Evolutionary conservation across 2,113 vertebrate species (phyloP).

Genomic region (Lepisosteus osseus): DNA sequence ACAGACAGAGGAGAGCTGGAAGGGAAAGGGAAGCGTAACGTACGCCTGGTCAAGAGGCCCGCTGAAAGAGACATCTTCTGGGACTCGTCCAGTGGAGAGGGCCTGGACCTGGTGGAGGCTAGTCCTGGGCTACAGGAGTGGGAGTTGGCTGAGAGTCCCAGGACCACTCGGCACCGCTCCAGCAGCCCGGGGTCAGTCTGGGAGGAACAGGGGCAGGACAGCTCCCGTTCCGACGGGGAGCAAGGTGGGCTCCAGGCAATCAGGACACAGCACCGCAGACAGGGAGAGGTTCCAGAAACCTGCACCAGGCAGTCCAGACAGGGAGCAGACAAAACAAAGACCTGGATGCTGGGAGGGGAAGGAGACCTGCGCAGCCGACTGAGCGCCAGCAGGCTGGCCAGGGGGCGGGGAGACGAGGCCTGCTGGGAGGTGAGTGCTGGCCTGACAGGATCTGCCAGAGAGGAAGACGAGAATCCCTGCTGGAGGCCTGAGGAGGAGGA

Average conservation of each 20-base stretch:
- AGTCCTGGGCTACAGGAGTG: slow-evolving; percentile 17
- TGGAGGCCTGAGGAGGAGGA: slow-evolving; percentile 6
- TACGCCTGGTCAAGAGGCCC: slow-evolving; percentile 48
- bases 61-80: slow-evolving; percentile 55
- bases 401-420: slow-evolving; percentile 28
- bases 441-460: not conserved
- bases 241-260: not conserved
- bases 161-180: not conserved
- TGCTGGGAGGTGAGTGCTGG: not conserved
- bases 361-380: not conserved
- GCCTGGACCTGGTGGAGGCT: slow-evolving; percentile 41
- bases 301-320: not conserved
- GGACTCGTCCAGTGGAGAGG: slow-evolving; percentile 64
- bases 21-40: slow-evolving; percentile 21
- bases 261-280: not conserved
- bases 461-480: slow-evolving; percentile 12
- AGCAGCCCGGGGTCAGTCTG: not conserved
- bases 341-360: slow-evolving; percentile 31
- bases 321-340: slow-evolving; percentile 1
- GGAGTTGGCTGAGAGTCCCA: slow-evolving; percentile 9
- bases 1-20: slow-evolving; percentile 8
- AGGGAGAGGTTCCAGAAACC: not conserved
- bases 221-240: not conserved
- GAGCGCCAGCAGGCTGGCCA: slow-evolving; percentile 13
- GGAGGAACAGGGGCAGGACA: slow-evolving; percentile 1